Percentiles rank a stretch among this genome's conserved stretches.
Evolutionary conservation across 2,113 vertebrate genomes (phyloP).

Genomic region (Rousettus leschenaultii): DNA sequence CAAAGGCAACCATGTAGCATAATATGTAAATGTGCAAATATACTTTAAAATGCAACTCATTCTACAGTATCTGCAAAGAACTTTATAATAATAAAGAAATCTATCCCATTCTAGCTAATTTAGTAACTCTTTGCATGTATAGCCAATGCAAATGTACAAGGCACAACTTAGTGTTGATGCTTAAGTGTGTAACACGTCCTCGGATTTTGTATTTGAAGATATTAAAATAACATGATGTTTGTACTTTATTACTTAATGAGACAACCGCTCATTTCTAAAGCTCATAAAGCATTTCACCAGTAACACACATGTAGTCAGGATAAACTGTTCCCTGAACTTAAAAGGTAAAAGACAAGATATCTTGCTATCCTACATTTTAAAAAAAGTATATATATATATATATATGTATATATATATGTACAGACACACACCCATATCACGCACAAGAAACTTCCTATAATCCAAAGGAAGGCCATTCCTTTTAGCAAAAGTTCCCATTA

Average conservation of each 20-base stretch:
- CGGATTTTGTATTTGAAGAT: conserved; percentile 29
- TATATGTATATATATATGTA: neutral
- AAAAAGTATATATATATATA: conserved; percentile 1
- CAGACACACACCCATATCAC: neutral
- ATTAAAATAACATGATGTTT: conserved; percentile 44
- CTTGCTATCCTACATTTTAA: neutral
- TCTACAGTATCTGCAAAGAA: conserved; percentile 62
- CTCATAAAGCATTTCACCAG: conserved; percentile 54
- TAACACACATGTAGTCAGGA: conserved; percentile 8
- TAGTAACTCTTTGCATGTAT: conserved; percentile 34
- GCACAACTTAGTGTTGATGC: conserved; percentile 81
- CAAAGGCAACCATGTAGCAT: conserved; percentile 69
- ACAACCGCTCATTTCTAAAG: conserved; percentile 59
- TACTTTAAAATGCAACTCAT: conserved; percentile 70
- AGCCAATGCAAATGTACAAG: conserved; percentile 82
- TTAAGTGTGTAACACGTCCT: conserved; percentile 62
- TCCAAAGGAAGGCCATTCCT: conserved; percentile 37
- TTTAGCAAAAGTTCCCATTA: conserved; percentile 49
- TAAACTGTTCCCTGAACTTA: conserved; percentile 54
- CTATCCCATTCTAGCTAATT: conserved; percentile 49
- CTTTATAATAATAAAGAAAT: conserved; percentile 48
- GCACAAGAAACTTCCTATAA: conserved; percentile 31
- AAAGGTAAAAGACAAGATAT: conserved; percentile 52
- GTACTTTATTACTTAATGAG: conserved; percentile 60
- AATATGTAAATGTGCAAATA: conserved; percentile 79